These are phyloP conservation scores for Cotesia typhae DNA, from an alignment of 1,140 invertebrate genomes.

Conservation along the genomic window DNA sequence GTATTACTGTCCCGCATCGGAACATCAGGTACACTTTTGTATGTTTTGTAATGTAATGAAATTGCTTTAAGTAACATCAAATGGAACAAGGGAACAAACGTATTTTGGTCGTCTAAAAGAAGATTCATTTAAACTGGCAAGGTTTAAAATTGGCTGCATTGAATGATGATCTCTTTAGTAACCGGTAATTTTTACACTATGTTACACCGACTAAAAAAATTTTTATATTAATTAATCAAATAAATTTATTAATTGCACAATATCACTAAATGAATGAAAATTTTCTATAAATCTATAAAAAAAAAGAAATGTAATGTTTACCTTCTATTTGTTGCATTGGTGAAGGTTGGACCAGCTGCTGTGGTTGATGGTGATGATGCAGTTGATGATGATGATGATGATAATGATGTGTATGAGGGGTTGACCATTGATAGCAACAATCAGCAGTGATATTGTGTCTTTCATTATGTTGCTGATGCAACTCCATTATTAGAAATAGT, in stretches of 20 bases:
- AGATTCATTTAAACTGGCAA: slow-evolving; percentile 36
- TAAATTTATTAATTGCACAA: no score
- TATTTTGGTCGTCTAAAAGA: slow-evolving; percentile 44
- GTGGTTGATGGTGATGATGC: slow-evolving; percentile 36
- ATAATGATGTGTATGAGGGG: slow-evolving; percentile 44
- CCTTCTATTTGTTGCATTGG: slow-evolving; percentile 66
- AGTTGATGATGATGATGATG: slow-evolving; percentile 43
- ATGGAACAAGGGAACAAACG: slow-evolving; percentile 41
- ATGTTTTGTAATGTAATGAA: slow-evolving; percentile 45
- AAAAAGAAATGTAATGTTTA: slow-evolving; percentile 24
- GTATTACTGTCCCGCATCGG: neutral
- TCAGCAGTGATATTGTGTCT: slow-evolving; percentile 49
- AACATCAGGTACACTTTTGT: slow-evolving; percentile 12
- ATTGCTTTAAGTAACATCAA: slow-evolving; percentile 40
- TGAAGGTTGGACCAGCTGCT: slow-evolving; percentile 47
- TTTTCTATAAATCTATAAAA: no score
- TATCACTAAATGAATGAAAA: no score
- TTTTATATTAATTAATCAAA: slow-evolving; percentile 2
- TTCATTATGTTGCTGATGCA: slow-evolving; percentile 51
- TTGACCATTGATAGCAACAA: slow-evolving; percentile 55
- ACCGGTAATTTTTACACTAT: slow-evolving; percentile 6
- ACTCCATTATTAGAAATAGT: slow-evolving; percentile 34
- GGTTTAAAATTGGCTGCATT: slow-evolving; percentile 45
- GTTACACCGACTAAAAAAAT: no score
- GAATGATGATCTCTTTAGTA: slow-evolving; percentile 4